Percentiles rank a stretch among this genome's conserved stretches.
Evolutionary conservation across 2,888 invertebrate genomes (phyloP).

Genomic region (Sicus ferrugineus): DNA sequence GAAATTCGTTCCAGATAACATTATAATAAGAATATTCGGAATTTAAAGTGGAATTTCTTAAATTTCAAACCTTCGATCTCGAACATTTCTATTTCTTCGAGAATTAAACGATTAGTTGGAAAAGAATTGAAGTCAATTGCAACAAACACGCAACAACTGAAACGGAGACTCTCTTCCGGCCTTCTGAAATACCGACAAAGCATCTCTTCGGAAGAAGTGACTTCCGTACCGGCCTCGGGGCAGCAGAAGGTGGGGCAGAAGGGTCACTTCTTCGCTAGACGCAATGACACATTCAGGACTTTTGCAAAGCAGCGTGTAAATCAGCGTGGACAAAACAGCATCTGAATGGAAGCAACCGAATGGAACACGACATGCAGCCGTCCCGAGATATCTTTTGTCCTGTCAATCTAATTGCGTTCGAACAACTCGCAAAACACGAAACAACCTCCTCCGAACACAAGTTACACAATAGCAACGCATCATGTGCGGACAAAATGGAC

Average conservation of each 20-base stretch:
- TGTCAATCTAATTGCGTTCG: background rate
- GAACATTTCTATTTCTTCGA: no score
- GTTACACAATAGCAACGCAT: conserved; percentile 1
- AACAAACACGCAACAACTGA: no score
- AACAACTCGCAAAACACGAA: background rate
- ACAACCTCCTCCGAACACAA: background rate
- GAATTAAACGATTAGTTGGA: no score
- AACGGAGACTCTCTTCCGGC: background rate
- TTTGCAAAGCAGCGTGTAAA: background rate
- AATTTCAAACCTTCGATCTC: no score
- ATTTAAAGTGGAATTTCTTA: no score
- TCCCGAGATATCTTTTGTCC: background rate
- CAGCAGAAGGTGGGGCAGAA: background rate
- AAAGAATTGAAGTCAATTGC: no score
- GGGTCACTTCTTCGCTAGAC: conserved; percentile 5
- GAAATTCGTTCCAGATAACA: no score
- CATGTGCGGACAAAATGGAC: background rate
- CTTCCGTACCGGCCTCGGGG: background rate
- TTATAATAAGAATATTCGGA: no score
- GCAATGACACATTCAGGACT: conserved; percentile 8
- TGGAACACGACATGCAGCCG: background rate
- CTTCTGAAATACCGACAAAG: conserved; percentile 4
- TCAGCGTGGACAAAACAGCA: background rate
- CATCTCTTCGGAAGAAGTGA: background rate
- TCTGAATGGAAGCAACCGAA: background rate